Conservation (phyloP, 2,888 invertebrate genomes). For the Horisme vitalbata region DNA sequence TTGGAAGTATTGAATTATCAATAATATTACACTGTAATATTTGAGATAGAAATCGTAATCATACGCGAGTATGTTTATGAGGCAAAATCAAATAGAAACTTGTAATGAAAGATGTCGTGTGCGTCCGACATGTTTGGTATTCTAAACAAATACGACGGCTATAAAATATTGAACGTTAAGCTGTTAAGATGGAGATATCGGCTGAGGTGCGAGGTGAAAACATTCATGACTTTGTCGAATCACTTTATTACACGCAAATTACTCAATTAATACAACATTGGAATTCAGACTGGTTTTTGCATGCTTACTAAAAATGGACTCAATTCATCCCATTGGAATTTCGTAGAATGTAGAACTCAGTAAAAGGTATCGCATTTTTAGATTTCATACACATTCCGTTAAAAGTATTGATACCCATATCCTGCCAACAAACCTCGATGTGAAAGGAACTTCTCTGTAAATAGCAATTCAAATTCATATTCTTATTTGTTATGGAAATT, state of each 20-base stretch:
- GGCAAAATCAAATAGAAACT: constrained; percentile 81
- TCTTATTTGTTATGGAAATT: constrained; percentile 27
- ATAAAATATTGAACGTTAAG: constrained; percentile 77
- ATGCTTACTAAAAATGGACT: background rate
- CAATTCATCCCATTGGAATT: no score
- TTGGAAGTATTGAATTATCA: constrained; percentile 11
- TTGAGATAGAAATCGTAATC: constrained; percentile 80
- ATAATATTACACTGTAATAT: constrained; percentile 66
- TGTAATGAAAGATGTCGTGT: constrained; percentile 78
- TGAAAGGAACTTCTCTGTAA: constrained; percentile 8
- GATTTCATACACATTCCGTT: no score
- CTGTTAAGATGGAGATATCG: constrained; percentile 65
- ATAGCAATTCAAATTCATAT: constrained; percentile 16
- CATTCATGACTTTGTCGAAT: constrained; percentile 44
- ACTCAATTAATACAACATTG: constrained; percentile 14
- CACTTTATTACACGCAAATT: constrained; percentile 29
- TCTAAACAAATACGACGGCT: constrained; percentile 70
- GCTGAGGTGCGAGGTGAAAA: constrained; percentile 56
- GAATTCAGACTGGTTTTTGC: background rate
- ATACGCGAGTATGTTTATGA: constrained; percentile 74
- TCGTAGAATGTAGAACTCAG: no score
- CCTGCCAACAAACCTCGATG: background rate
- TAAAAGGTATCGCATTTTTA: no score
- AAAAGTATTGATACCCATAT: no score
- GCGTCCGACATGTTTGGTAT: constrained; percentile 70